phyloP scores from a whole-genome alignment of 2,888 invertebrate species.

The Crossocerus cetratus region DNA sequence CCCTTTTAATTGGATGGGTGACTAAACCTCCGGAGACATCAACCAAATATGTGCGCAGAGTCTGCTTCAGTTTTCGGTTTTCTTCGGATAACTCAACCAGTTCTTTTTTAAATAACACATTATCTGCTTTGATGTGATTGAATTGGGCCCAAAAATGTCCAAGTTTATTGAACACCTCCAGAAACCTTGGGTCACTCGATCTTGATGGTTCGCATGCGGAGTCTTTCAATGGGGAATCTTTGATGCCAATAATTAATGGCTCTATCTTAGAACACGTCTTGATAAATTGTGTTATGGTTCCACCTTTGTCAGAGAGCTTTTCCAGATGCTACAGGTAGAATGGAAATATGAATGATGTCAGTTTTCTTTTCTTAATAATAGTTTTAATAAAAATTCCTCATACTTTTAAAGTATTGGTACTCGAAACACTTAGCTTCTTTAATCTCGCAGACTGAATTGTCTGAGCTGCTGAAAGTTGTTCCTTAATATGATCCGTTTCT shows the following conservation, averaged over 20 bases:
- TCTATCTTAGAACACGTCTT: slow-evolving; percentile 84
- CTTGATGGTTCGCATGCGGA: slow-evolving; percentile 68
- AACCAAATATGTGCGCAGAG: slow-evolving; percentile 81
- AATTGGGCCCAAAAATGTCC: slow-evolving; percentile 85
- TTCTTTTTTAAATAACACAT: slow-evolving; percentile 78
- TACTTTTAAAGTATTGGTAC: slow-evolving; percentile 80
- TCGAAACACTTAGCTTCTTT: slow-evolving; percentile 81
- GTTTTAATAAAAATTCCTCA: slow-evolving; percentile 16
- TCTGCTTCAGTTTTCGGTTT: slow-evolving; percentile 82
- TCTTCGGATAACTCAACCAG: slow-evolving; percentile 79
- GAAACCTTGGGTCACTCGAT: slow-evolving; percentile 15
- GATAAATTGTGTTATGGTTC: slow-evolving; percentile 81
- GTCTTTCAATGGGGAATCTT: slow-evolving; percentile 57
- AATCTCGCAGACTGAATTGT: slow-evolving; percentile 79
- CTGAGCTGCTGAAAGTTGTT: slow-evolving; percentile 79
- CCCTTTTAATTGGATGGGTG: slow-evolving; percentile 25
- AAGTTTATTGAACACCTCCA: slow-evolving; percentile 78
- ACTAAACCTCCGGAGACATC: slow-evolving; percentile 78
- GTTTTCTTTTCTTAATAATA: background rate
- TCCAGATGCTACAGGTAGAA: slow-evolving; percentile 60
- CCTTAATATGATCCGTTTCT: slow-evolving; percentile 77
- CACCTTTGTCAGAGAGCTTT: slow-evolving; percentile 79
- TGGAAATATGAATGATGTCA: background rate
- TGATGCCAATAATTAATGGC: slow-evolving; percentile 74
- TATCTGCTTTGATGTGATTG: slow-evolving; percentile 77